These are phyloP conservation scores for Lycocerus yunnanus DNA, from an alignment of 2,888 invertebrate genomes.

Conservation along the genomic window DNA sequence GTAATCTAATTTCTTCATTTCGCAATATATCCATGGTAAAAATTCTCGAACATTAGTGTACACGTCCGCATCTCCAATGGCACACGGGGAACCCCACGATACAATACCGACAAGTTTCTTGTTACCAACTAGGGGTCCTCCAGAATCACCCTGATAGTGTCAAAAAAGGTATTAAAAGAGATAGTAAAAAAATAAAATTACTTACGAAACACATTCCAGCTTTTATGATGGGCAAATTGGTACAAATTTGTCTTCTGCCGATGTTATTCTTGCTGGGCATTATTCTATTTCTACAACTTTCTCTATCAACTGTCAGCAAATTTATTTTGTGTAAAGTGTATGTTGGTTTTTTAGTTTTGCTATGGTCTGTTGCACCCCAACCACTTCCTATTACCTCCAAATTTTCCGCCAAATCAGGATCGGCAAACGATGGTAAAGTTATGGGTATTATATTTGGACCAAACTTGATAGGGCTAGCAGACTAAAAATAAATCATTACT, in stretches of 20 bases:
- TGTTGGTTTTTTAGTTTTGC: not conserved
- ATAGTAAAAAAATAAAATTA: not conserved
- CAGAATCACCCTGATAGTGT: constrained; percentile 11
- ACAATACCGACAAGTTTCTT: constrained; percentile 7
- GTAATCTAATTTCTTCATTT: not conserved
- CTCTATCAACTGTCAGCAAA: not conserved
- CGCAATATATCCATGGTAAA: constrained; percentile 6
- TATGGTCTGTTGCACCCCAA: not conserved
- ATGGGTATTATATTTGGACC: not conserved
- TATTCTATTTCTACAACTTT: not conserved
- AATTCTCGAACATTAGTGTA: constrained; percentile 10
- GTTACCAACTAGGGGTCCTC: constrained; percentile 2
- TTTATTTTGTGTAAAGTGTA: not conserved
- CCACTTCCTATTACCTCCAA: not conserved
- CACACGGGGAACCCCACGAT: constrained; percentile 14
- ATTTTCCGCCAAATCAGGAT: not conserved
- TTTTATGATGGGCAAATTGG: not conserved
- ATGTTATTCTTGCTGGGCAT: not conserved
- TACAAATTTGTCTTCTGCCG: not conserved
- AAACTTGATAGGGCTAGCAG: not conserved
- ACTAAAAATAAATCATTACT: not conserved
- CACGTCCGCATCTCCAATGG: constrained; percentile 16
- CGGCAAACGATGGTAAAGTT: not conserved
- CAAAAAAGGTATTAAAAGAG: not conserved
- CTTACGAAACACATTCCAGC: constrained; percentile 11